Base-by-base conservation (phyloP, 2,888 invertebrate genomes). In the Meteorus cinctellus region DNA sequence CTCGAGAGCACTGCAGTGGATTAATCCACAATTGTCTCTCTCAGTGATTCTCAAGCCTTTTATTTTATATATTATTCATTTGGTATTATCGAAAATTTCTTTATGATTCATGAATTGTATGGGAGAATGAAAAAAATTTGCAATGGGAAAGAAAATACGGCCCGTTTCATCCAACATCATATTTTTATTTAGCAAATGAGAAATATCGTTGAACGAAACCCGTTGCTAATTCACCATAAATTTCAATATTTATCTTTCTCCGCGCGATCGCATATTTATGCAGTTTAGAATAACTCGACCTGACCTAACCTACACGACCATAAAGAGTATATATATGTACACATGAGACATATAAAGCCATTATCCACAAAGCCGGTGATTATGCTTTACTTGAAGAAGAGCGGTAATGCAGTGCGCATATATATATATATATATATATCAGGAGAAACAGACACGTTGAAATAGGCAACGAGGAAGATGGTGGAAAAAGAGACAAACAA, bases 261-360 rank as follows among this genome's bases (percentile, higher is more conserved):
- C 12, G 10, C 8, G 14, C 62, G 29, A 16, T 62, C 55, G 6
- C 27, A 5, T 62, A 29, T 86, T 85, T 86, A 82, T 85, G 82
- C 85, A 84, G 86, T 84, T 84, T 84, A 85, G 83, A 48, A 48
- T 87, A 86, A 88, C 87, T 86, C 86, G 88, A 88, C 87, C 88
- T 87, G 89, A 86, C 85, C 88, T 88, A 88, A 88, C 88, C 87
- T 85, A 84, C 81, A 81, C 81, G 81, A 82, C 82, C 84, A 84
- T 85, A 83, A 82, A 82, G 71, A 68, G 31, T 82, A 83, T 84
- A 83, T 82, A 79, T 78, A 80, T 79, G 79, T 75, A 67, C 76
- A 24, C 73, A 41, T 41, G 12, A 12, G 8, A 41, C 41, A 12
- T 41, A 41, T 41, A 41, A 12, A 41, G 41, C 41, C 41, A 41